Evolutionary conservation across 2,113 vertebrate species (phyloP).

Genomic region (Podilymbus podiceps): DNA sequence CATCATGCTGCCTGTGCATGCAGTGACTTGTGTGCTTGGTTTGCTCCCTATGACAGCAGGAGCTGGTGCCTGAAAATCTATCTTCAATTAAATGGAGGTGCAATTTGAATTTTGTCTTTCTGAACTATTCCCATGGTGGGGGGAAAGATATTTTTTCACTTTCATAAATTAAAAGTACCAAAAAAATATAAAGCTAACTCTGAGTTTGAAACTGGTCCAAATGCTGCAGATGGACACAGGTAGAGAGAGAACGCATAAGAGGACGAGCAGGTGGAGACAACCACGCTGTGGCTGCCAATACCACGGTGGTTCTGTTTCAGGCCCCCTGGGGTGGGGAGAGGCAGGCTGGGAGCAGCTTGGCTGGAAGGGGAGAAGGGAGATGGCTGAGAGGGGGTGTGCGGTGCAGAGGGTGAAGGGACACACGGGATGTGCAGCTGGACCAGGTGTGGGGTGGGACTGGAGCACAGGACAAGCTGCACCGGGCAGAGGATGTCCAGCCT

Average conservation of each 20-base stretch:
- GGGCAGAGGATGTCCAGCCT: neutral
- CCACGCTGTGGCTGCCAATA: accelerated
- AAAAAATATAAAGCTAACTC: neutral
- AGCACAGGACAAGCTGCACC: neutral
- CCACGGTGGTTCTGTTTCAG: accelerated
- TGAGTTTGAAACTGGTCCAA: neutral
- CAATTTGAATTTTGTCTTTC: neutral
- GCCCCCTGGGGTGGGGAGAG: neutral
- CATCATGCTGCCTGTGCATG: too few relatives aligned
- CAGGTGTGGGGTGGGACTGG: neutral
- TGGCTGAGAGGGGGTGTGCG: accelerated
- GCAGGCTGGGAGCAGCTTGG: neutral
- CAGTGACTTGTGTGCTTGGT: neutral
- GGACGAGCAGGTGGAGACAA: neutral
- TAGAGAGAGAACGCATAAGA: neutral
- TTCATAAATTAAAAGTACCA: neutral
- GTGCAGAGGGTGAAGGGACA: neutral
- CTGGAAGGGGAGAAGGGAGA: neutral
- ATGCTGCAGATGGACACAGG: neutral
- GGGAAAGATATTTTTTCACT: neutral
- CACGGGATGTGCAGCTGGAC: neutral
- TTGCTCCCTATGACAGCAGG: neutral
- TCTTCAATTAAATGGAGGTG: neutral
- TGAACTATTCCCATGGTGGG: neutral
- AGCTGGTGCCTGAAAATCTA: neutral